Percentiles rank a stretch among this genome's conserved stretches.
phyloP scores from a whole-genome alignment of 2,888 invertebrate genomes.

The Oconnorella tubifera region DNA sequence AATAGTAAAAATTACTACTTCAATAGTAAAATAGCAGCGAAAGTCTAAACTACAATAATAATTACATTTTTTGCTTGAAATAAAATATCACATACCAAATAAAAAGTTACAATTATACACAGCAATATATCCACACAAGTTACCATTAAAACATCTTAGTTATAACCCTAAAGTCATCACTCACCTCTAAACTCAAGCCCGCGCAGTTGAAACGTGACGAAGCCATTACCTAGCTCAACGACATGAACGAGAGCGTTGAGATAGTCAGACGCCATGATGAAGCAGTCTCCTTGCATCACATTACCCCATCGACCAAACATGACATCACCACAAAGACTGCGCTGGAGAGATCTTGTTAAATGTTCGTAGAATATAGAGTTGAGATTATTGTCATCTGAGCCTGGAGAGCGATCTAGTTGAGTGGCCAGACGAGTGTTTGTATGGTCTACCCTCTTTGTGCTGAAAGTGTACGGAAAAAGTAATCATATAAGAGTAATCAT shows the following conservation, averaged over 20 bases:
- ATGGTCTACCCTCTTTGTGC: conserved; percentile 90
- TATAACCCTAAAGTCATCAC: too few relatives aligned
- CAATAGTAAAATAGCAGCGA: neutral
- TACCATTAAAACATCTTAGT: neutral
- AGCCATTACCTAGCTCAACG: conserved; percentile 93
- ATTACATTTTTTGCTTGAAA: conserved; percentile 2
- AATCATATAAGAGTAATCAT: too few relatives aligned
- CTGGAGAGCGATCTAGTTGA: conserved; percentile 88
- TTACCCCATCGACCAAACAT: conserved; percentile 77
- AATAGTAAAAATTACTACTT: too few relatives aligned
- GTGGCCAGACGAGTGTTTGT: conserved; percentile 92
- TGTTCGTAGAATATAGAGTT: conserved; percentile 99
- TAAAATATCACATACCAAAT: neutral
- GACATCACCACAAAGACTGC: conserved; percentile 71
- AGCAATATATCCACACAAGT: neutral
- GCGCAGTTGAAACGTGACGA: conserved; percentile 94
- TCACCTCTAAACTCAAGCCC: conserved; percentile 88
- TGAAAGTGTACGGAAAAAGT: too few relatives aligned
- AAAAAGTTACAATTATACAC: neutral
- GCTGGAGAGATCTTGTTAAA: conserved; percentile 89
- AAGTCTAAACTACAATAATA: conserved; percentile 10
- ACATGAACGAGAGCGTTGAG: conserved; percentile 96
- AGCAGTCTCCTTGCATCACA: conserved; percentile 95
- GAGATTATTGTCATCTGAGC: conserved; percentile 89
- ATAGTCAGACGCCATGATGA: conserved; percentile 95